Evolutionary conservation across 2,797 vertebrate genomes (phyloP).

Genomic region (Acanthornis magna): DNA sequence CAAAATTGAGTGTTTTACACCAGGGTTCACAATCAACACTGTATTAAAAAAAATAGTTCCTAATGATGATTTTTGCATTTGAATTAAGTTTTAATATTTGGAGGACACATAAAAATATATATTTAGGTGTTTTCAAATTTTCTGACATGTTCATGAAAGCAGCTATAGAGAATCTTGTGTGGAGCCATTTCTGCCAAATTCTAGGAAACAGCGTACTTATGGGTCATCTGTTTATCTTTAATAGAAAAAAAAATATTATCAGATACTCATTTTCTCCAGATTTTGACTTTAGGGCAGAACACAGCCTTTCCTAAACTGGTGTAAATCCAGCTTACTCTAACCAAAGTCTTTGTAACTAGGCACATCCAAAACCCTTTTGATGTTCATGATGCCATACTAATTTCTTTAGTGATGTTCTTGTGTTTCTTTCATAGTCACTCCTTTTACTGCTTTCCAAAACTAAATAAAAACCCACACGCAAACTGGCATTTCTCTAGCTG

Average conservation of each 20-base stretch:
- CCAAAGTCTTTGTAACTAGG: neutral
- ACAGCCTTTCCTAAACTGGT: neutral
- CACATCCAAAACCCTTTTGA: neutral
- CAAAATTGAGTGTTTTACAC: neutral
- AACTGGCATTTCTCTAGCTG: neutral
- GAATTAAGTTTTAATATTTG: conserved; percentile 55
- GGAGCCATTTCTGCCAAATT: conserved; percentile 20
- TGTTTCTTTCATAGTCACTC: neutral
- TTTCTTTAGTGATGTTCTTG: neutral
- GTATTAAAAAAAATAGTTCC: conserved; percentile 41
- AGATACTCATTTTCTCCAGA: neutral
- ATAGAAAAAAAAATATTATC: neutral
- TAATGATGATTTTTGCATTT: conserved; percentile 58
- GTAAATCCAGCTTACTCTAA: neutral
- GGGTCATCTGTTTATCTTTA: neutral
- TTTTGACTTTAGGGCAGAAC: neutral
- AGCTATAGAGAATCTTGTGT: neutral
- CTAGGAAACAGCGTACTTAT: neutral
- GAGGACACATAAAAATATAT: conserved; percentile 25
- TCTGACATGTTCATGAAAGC: neutral
- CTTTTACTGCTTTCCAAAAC: neutral
- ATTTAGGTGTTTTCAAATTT: conserved; percentile 53
- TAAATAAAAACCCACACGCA: neutral
- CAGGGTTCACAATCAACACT: neutral
- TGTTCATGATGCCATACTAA: neutral